Evolutionary conservation across 2,888 invertebrate species (phyloP).

Genomic region (Nymphalis c-album): DNA sequence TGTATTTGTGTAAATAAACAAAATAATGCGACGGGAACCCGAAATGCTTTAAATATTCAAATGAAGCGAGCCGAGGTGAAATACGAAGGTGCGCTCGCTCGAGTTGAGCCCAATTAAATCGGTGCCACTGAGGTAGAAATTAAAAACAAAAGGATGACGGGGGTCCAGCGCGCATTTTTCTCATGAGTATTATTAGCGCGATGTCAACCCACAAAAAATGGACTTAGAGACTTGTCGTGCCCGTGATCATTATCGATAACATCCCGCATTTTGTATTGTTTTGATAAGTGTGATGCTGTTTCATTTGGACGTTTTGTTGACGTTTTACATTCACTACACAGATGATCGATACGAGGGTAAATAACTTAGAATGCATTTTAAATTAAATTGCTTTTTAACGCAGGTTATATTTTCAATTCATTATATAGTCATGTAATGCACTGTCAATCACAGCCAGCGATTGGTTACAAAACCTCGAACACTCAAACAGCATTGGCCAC

Average conservation of each 20-base stretch:
- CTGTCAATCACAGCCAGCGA: conserved; percentile 60
- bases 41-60: conserved; percentile 82
- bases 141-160: conserved; percentile 80
- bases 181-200: conserved; percentile 82
- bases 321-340: conserved; percentile 67
- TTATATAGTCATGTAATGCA: conserved; percentile 31
- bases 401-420: conserved; percentile 16
- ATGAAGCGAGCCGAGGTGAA: conserved; percentile 80
- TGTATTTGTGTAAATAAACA: conserved; percentile 76
- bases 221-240: conserved; percentile 74
- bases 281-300: conserved; percentile 75
- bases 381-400: conserved; percentile 25
- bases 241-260: conserved; percentile 77
- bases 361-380: conserved; percentile 29
- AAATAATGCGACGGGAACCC: conserved; percentile 75
- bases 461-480: conserved; percentile 59
- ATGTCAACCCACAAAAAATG: conserved; percentile 80
- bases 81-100: conserved; percentile 80
- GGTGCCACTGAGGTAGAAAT: conserved; percentile 82
- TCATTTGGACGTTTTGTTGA: conserved; percentile 67
- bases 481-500: conserved; percentile 55
- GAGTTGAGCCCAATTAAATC: conserved; percentile 81
- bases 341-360: conserved; percentile 61
- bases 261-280: conserved; percentile 80
- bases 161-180: conserved; percentile 79